Evolutionary conservation across 2,888 invertebrate genomes (phyloP), one percentile per base, ranked within the genome.

Genomic region (Rhamnusium bicolor): DNA sequence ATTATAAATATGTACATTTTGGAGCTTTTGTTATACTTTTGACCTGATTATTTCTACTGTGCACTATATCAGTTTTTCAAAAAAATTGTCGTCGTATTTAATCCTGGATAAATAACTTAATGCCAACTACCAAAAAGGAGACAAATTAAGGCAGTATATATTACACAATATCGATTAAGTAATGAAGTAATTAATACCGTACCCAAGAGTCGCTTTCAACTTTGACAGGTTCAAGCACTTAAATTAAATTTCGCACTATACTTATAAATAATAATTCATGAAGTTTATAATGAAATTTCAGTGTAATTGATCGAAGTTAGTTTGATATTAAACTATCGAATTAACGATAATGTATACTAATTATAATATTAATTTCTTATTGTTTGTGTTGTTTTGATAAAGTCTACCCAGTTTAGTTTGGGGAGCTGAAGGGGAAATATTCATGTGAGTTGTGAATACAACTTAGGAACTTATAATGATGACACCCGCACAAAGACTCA

Each of bases 121-220:
- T 56, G 27, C 18, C n/a, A 32, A 18, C 19, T 58, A 18, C 29
- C 29, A 18, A 27, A 56, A 56, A 27, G n/a, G 32, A 58, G 58
- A 32, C 58, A 32, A 58, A 58, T 58, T 58, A 58, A 58, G 32
- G 58, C 58, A 32, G 32, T 29, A 58, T 58, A 58, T 58, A 29
- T 29, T 32, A 58, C 32, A 24, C 54, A 10, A 19, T 58, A 58
- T 58, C 70, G 70, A 70, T 70, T 69, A 70, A 62, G 63, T 46
- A 70, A 70, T 62, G 63, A 62, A 40, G 63, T 61, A 63, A 62
- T 70, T 63, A 70, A 62, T 70, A 70, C 19, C 63, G 46, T 24
- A 53, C 62, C 53, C 61, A 53, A 40, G 53, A 21, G 40, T 54
- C 32, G 16, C 69, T 54, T 14, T 63, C 54, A 32, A 27, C 40